Conservation (phyloP, 2,888 invertebrate species). For the Ophraella communa region DNA sequence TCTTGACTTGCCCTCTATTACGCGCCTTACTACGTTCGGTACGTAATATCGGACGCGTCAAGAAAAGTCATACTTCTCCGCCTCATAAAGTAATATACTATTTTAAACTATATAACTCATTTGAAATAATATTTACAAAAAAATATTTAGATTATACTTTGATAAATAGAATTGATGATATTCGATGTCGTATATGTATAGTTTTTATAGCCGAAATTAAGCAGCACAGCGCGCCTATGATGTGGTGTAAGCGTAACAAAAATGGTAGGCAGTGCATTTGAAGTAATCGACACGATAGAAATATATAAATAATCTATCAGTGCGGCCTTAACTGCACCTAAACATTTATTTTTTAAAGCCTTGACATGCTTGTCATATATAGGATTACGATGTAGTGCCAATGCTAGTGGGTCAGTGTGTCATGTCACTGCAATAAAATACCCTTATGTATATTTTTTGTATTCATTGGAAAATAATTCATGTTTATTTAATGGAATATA, state of each 20-base stretch:
- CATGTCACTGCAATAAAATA: constrained; percentile 34
- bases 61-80: no score
- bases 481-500: background rate
- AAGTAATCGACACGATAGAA: constrained; percentile 17
- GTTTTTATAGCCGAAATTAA: no score
- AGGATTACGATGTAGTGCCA: constrained; percentile 45
- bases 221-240: constrained; percentile 9
- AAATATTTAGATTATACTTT: no score
- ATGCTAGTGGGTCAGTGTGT: constrained; percentile 54
- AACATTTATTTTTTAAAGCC: constrained; percentile 39
- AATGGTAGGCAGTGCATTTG: constrained; percentile 14
- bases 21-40: no score
- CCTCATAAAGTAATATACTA: no score
- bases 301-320: constrained; percentile 32
- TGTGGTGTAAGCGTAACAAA: constrained; percentile 10
- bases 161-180: no score
- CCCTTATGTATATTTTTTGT: constrained; percentile 1
- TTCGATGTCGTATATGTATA: no score
- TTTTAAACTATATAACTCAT: no score
- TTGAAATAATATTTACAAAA: no score
- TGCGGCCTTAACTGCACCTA: constrained; percentile 40
- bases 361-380: constrained; percentile 40
- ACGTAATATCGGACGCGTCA: no score
- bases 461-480: background rate
- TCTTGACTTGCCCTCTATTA: no score